These are phyloP conservation scores for Drosophila robusta DNA, from an alignment of 2,888 invertebrate species.

Conservation along the genomic window DNA sequence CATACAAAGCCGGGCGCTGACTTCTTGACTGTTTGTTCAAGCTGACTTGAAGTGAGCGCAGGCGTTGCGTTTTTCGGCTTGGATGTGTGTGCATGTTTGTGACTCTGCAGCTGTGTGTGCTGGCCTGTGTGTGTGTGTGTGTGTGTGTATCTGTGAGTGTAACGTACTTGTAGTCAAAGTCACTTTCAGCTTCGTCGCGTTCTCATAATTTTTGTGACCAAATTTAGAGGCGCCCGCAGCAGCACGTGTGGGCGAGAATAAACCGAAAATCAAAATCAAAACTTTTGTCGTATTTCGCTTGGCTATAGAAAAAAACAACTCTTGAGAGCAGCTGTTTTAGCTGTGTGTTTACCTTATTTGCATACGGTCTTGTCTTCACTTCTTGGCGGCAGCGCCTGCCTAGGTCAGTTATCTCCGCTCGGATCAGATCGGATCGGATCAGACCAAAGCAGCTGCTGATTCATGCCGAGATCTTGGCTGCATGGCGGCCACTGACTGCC, in stretches of 20 bases:
- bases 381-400: constrained; percentile 55
- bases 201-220: constrained; percentile 78
- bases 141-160: constrained; percentile 43
- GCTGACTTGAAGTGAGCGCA: constrained; percentile 59
- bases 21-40: constrained; percentile 49
- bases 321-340: constrained; percentile 48
- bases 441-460: constrained; percentile 52
- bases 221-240: constrained; percentile 65
- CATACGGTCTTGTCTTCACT: constrained; percentile 49
- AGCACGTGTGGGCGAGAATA: constrained; percentile 61
- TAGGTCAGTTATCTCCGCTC: constrained; percentile 72
- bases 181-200: constrained; percentile 79
- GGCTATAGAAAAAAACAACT: constrained; percentile 20
- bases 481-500: constrained; percentile 35
- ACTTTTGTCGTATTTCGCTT: constrained; percentile 55
- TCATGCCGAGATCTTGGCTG: constrained; percentile 60
- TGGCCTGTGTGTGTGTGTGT: constrained; percentile 23
- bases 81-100: constrained; percentile 21
- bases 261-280: constrained; percentile 44
- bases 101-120: constrained; percentile 20
- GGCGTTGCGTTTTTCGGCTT: constrained; percentile 59
- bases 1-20: constrained; percentile 56
- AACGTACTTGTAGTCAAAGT: constrained; percentile 79
- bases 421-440: constrained; percentile 23
- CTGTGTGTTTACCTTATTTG: constrained; percentile 60